These are phyloP conservation scores for Tupaia chinensis DNA, from an alignment of 2,113 vertebrate genomes.

Conservation along the genomic window DNA sequence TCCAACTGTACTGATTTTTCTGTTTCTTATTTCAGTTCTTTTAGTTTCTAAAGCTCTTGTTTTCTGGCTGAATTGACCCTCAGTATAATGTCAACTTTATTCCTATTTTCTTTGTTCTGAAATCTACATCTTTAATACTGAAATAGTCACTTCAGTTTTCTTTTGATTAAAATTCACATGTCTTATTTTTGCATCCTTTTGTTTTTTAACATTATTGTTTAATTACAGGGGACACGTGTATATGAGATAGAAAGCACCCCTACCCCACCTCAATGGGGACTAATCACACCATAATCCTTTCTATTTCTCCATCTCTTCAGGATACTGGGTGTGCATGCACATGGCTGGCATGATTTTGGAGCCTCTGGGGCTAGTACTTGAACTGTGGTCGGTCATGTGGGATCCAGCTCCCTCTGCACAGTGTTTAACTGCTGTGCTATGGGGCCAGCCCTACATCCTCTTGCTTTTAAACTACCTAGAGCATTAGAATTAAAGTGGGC, in stretches of 20 bases:
- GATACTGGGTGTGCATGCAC: too few species aligned
- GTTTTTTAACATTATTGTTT: background rate
- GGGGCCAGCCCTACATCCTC: background rate
- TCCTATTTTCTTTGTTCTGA: background rate
- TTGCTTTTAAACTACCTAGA: background rate
- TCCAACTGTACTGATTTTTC: background rate
- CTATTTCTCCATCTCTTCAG: too few species aligned
- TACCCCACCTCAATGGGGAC: too few species aligned
- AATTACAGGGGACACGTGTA: too few species aligned
- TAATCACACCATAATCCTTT: too few species aligned
- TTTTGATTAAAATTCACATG: background rate
- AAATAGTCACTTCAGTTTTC: background rate
- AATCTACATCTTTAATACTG: background rate
- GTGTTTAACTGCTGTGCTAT: too few species aligned
- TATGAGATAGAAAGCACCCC: too few species aligned
- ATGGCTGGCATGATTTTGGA: too few species aligned
- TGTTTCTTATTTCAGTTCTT: background rate
- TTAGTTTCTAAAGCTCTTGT: background rate
- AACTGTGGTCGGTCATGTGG: too few species aligned
- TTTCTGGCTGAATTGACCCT: background rate
- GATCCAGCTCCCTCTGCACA: too few species aligned
- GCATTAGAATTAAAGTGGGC: background rate
- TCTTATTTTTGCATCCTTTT: conserved; percentile 5
- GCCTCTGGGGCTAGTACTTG: too few species aligned
- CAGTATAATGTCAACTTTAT: background rate